phyloP scores from a whole-genome alignment of 2,797 vertebrate species.

The Jordanella pulchra region DNA sequence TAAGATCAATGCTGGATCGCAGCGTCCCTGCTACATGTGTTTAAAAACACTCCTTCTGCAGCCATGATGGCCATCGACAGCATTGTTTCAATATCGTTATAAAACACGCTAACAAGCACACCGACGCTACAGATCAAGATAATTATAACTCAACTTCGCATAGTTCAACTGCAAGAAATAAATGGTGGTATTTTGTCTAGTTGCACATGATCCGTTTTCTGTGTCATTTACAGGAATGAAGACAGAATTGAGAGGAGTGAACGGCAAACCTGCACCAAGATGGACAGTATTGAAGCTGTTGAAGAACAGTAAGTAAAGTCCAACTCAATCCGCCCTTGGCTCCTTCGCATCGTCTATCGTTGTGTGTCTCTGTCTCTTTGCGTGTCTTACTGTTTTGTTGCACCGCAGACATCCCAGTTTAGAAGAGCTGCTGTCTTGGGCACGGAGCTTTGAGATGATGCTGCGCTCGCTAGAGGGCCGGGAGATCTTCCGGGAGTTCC shows the following conservation, averaged over 20 bases:
- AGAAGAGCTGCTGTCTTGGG: conserved; percentile 94
- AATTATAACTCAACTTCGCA: too few relatives aligned
- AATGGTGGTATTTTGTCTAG: background rate
- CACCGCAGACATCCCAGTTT: conserved; percentile 82
- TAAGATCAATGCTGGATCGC: too few relatives aligned
- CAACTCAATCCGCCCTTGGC: accelerated
- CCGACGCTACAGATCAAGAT: background rate
- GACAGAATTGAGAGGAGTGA: conserved; percentile 89
- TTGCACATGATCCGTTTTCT: background rate
- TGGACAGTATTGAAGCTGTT: conserved; percentile 93
- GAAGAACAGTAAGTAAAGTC: conserved; percentile 89
- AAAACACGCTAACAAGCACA: too few relatives aligned
- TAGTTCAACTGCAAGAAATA: background rate
- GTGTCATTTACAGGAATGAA: conserved; percentile 86
- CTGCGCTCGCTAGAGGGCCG: conserved; percentile 92
- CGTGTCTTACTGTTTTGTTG: background rate
- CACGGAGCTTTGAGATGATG: conserved; percentile 97
- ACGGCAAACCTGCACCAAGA: conserved; percentile 88
- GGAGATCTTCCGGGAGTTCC: conserved; percentile 93
- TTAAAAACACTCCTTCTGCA: too few relatives aligned
- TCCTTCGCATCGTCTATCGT: background rate
- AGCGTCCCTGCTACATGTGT: too few relatives aligned
- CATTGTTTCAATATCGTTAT: too few relatives aligned
- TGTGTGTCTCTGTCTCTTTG: background rate
- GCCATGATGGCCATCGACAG: too few relatives aligned